A percentile compares a stretch with the other conserved stretches of the same genome.
phyloP scores from a whole-genome alignment of 2,797 vertebrate species.

The Poeciliopsis paucimaculata region DNA sequence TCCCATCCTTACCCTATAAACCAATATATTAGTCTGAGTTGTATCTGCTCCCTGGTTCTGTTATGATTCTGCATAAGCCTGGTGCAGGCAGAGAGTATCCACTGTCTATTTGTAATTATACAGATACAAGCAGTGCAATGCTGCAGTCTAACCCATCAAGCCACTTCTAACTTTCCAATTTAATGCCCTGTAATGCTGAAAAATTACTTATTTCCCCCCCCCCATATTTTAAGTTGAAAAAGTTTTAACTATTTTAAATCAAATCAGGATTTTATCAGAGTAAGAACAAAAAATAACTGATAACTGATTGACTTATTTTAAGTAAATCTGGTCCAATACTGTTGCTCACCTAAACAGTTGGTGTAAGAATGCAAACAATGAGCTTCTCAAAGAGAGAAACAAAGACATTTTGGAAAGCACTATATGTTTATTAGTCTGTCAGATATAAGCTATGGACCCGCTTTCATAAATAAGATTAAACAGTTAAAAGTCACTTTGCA shows the following conservation, averaged over 20 bases:
- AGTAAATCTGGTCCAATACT: background rate
- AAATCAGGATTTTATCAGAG: background rate
- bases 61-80: background rate
- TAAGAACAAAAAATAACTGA: too few species aligned
- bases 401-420: background rate
- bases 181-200: background rate
- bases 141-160: background rate
- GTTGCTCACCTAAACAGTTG: background rate
- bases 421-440: background rate
- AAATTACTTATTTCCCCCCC: background rate
- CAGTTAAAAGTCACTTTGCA: constrained; percentile 22
- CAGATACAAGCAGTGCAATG: background rate
- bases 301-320: background rate
- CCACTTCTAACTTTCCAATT: background rate
- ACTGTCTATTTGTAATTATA: background rate
- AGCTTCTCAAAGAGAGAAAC: background rate
- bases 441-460: background rate
- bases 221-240: background rate
- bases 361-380: background rate
- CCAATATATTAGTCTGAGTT: constrained; percentile 1
- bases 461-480: constrained; percentile 1
- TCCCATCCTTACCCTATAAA: background rate
- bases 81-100: background rate
- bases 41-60: background rate
- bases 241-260: background rate